phyloP scores from a whole-genome alignment of 2,113 vertebrate genomes.

The Entosphenus tridentatus region DNA sequence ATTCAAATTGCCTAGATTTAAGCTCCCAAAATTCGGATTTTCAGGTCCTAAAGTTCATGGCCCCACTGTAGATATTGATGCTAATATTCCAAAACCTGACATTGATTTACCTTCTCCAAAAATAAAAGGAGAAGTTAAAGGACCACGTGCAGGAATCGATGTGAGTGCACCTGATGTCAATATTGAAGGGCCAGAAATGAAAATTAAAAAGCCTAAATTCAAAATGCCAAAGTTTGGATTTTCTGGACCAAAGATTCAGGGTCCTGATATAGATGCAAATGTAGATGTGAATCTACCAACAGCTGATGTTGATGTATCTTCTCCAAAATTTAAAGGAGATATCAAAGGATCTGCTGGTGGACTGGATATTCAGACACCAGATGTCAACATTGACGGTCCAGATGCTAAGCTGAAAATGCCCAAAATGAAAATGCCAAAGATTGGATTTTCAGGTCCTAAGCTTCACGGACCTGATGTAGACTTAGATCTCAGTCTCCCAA shows the following conservation, averaged over 20 bases:
- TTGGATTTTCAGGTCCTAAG: constrained; percentile 12
- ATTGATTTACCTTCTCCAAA: neutral
- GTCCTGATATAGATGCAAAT: constrained; percentile 11
- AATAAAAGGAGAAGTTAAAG: neutral
- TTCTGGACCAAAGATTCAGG: neutral
- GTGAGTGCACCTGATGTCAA: constrained; percentile 5
- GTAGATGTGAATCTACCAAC: constrained; percentile 19
- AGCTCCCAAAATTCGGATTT: constrained; percentile 8
- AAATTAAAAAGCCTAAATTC: neutral
- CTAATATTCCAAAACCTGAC: constrained; percentile 8
- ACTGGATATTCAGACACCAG: neutral
- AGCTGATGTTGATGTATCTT: neutral
- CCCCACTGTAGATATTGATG: neutral
- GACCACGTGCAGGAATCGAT: neutral
- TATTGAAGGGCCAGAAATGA: neutral
- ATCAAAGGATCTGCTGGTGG: neutral
- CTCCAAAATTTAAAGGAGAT: neutral
- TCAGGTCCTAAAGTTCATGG: constrained; percentile 2
- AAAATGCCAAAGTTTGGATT: constrained; percentile 11
- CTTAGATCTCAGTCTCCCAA: constrained; percentile 11
- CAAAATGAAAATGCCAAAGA: constrained; percentile 21
- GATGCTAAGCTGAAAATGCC: constrained; percentile 13
- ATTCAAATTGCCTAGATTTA: constrained; percentile 9
- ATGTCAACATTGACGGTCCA: neutral
- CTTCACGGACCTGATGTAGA: constrained; percentile 2